Evolutionary conservation across 2,888 invertebrate species (phyloP).

Genomic region (Andrena haemorrhoa): DNA sequence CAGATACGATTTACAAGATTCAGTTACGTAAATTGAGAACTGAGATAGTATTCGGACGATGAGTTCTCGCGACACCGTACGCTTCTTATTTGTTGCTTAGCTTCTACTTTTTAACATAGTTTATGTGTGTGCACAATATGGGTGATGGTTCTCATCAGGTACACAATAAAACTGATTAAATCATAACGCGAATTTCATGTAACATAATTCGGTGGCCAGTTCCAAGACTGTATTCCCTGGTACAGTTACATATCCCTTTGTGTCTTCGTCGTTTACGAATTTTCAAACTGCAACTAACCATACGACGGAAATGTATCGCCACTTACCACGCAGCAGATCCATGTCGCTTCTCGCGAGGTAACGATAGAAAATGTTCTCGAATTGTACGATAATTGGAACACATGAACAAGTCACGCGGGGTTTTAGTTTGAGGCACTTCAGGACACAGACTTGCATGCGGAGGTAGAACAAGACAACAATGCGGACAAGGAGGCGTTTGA

Average conservation of each 20-base stretch:
- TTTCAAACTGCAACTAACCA: slow-evolving; percentile 44
- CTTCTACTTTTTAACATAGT: slow-evolving; percentile 43
- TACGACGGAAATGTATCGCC: slow-evolving; percentile 5
- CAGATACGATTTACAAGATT: not conserved
- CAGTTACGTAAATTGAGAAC: not conserved
- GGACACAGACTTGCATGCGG: slow-evolving; percentile 83
- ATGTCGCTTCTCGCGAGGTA: slow-evolving; percentile 49
- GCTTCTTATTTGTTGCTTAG: slow-evolving; percentile 50
- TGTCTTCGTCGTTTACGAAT: not conserved
- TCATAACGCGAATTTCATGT: slow-evolving; percentile 1
- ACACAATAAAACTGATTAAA: not conserved
- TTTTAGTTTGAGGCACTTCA: slow-evolving; percentile 84
- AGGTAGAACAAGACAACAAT: slow-evolving; percentile 79
- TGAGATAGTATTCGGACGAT: slow-evolving; percentile 53
- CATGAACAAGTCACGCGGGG: slow-evolving; percentile 73
- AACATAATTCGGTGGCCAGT: not conserved
- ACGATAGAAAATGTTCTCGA: slow-evolving; percentile 24
- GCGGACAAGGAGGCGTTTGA: slow-evolving; percentile 81
- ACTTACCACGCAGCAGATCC: slow-evolving; percentile 38
- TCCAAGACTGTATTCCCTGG: not conserved
- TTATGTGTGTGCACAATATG: slow-evolving; percentile 57
- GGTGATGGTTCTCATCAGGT: slow-evolving; percentile 41
- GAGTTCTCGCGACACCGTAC: slow-evolving; percentile 3
- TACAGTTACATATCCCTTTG: not conserved
- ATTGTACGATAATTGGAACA: slow-evolving; percentile 37